Evolutionary conservation across 2,113 vertebrate genomes (phyloP), one percentile per base, ranked within the genome.

Genomic region (Pachycephala philippinensis): DNA sequence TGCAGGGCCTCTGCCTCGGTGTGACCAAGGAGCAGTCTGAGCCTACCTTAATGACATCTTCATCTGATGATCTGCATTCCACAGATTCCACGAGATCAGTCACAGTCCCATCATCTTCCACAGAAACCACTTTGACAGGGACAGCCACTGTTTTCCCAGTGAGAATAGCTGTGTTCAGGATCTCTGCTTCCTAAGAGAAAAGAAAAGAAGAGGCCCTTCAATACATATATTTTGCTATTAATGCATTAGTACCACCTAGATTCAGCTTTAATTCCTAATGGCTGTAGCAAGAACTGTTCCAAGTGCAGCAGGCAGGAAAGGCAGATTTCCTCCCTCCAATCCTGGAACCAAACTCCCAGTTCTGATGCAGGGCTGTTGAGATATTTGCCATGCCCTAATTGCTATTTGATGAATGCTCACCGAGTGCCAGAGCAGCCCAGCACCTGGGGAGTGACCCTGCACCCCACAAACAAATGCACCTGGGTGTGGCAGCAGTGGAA

Each of bases 81-180:
- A 99, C 98, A 1, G 98, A 98, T 7, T 98, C 96, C 19, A 98
- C 97, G 26, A 99, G 97, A 20, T 99, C 98, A 0, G 97, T 97
- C 94, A 99, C 98, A 0, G 97, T 97, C 49, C 99, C 98, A 16
- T 98, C 98, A 5, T 97, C 98, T 61, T 98, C 98, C 87, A 99
- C 97, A 0, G 98, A 98, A n/a, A 99, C 79, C 77, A 99, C 98
- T 61, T 97, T 98, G 72, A 99, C 98, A 16, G 99, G 98, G 30
- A 99, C 98, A 8, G 98, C 99, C 95, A 99, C 99, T 0, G 97
- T 98, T 60, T 98, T 98, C 70, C 98, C 99, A 2, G 98, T 99
- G 82, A 99, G 98, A 37, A 99, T 97, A 27, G 99, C 99, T 0
- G 99, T 99, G 95, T 99, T 99, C 96, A 99, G 97, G 82, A 98